A percentile compares a stretch with the other conserved stretches of the same genome.
Conservation (phyloP, 2,113 vertebrate species). For the Sylvicapra grimmia region DNA sequence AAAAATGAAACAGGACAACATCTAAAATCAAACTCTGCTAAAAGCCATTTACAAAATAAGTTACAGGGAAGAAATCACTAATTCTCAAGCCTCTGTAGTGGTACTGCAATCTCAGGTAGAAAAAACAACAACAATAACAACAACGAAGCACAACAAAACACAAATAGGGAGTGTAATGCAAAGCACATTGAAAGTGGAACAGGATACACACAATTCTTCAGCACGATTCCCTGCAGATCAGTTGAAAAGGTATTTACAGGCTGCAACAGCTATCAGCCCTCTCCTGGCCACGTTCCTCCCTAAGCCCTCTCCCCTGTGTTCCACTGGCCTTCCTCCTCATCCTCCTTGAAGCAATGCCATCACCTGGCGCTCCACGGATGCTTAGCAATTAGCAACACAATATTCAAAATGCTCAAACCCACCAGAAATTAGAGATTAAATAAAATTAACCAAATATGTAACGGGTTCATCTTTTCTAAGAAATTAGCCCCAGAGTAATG, state of each 20-base stretch:
- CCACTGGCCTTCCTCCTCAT: not conserved
- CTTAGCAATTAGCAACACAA: not conserved
- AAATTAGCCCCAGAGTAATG: not conserved
- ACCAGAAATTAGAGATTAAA: conserved; percentile 20
- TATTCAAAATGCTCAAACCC: not conserved
- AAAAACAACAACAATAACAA: not conserved
- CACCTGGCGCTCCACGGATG: not conserved
- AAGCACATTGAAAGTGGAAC: conserved; percentile 71
- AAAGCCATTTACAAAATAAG: conserved; percentile 29
- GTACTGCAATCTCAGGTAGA: conserved; percentile 49
- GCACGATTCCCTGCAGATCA: conserved; percentile 76
- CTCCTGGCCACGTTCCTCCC: conserved; percentile 34
- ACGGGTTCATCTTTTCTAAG: conserved; percentile 27
- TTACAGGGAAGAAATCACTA: conserved; percentile 12
- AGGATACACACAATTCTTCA: conserved; percentile 77
- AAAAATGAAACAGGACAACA: not conserved
- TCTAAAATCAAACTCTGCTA: not conserved
- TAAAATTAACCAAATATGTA: conserved; percentile 29
- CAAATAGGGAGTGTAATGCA: conserved; percentile 55
- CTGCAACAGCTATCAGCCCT: conserved; percentile 49
- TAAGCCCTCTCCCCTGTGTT: not conserved
- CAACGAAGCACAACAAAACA: not conserved
- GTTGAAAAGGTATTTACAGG: conserved; percentile 75
- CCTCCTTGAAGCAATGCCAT: conserved; percentile 37
- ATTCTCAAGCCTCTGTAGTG: not conserved